phyloP scores from a whole-genome alignment of 1,140 invertebrate genomes.

The Radopholus similis region DNA sequence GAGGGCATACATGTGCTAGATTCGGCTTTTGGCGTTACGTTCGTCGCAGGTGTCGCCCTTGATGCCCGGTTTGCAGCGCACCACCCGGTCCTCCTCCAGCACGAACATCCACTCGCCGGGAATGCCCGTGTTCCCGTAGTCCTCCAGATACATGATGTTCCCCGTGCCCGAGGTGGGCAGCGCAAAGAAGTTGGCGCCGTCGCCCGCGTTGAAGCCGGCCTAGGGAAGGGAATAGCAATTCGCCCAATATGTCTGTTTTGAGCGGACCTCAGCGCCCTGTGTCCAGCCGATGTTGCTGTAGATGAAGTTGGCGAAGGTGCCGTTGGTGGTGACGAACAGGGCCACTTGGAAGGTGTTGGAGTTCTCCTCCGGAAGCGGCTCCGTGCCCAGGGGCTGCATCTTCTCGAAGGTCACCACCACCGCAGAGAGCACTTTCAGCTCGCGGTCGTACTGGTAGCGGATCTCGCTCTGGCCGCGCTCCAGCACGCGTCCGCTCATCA shows the following conservation, averaged over 20 bases:
- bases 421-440: slow-evolving; percentile 48
- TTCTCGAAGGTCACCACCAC: slow-evolving; percentile 58
- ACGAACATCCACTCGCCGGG: slow-evolving; percentile 60
- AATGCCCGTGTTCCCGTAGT: slow-evolving; percentile 56
- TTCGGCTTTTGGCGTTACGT: slow-evolving; percentile 33
- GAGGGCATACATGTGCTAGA: neutral
- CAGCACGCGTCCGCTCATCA: slow-evolving; percentile 53
- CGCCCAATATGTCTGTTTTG: neutral
- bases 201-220: slow-evolving; percentile 56
- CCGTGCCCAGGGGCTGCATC: slow-evolving; percentile 49
- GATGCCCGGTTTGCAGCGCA: slow-evolving; percentile 55
- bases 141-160: slow-evolving; percentile 60
- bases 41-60: slow-evolving; percentile 61
- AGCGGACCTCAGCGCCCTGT: slow-evolving; percentile 54
- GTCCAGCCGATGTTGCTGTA: slow-evolving; percentile 60
- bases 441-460: slow-evolving; percentile 58
- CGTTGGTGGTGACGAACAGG: slow-evolving; percentile 55
- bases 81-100: slow-evolving; percentile 31
- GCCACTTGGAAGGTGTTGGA: slow-evolving; percentile 60
- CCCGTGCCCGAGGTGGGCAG: slow-evolving; percentile 58
- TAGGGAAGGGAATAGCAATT: slow-evolving; percentile 17
- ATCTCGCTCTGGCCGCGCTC: slow-evolving; percentile 59
- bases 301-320: slow-evolving; percentile 60
- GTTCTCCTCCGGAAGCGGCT: slow-evolving; percentile 54
- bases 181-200: slow-evolving; percentile 43